Base-by-base conservation (phyloP, 2,888 invertebrate species). In the Acanthacorydalis orientalis region DNA sequence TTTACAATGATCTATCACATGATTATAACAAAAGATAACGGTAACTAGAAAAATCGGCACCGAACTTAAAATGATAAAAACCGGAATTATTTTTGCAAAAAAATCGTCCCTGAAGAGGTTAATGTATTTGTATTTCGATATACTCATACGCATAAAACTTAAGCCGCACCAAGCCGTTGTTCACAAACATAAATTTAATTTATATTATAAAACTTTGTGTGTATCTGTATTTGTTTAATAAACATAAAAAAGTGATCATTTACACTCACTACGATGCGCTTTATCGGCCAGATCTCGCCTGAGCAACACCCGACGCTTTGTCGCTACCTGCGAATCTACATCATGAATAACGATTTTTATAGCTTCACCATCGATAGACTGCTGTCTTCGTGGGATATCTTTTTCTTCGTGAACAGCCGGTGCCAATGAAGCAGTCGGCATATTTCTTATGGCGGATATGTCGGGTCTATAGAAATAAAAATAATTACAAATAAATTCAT, bases 291-390 rank as follows among this genome's bases (percentile, higher is more conserved):
- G 81, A 66, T 88, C 87, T 51, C 83, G 74, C 47, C 85, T 73
- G 47, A 88, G 68, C 10, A 80, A 70, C 46, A 88, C 83, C 54
- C 86, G 74, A 50, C 83, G 73, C 55, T 85, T 85, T 31, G 84
- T 73, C 54, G 74, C 72, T 54, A 75, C 68, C 37, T 76, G 77
- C 51, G 84, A 84, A 64, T 91, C 90, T 11, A 91, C 90, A 63
- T 91, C 90, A 60, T 91, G 89, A 58, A 91, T 91, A 54, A 91
- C 89, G 55, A 91, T 91, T 63, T 89, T 83, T 57, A 91, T 91
- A 53, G 88, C 88, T 63, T 91, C 90, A 1, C 90, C 90, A 59
- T 90, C 90, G 50, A 84, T 85, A 15, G 89, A 87, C 59, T 86
- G 85, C 60, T 90, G 89, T 6, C 89, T 72, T 40, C 84, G 65